Evolutionary conservation across 2,888 invertebrate species (phyloP).

Genomic region (Acanthosepion lycidas): DNA sequence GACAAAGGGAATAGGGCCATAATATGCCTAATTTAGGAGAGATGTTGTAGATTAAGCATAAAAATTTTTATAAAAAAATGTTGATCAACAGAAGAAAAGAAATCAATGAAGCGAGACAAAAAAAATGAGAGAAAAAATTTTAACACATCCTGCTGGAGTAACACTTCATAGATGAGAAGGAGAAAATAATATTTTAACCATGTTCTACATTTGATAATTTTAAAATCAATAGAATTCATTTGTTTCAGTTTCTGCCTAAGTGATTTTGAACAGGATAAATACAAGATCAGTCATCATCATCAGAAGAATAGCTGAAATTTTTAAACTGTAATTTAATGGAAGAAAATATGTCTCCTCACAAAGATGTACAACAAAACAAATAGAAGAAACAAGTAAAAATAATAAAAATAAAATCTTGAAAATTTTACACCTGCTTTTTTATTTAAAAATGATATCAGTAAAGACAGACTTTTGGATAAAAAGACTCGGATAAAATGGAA

Average conservation of each 20-base stretch:
- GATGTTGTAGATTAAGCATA: too few species aligned
- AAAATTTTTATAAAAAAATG: too few species aligned
- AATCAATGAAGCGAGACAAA: neutral
- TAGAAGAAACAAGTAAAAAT: too few species aligned
- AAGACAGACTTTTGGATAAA: too few species aligned
- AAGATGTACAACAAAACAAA: too few species aligned
- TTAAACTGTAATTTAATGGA: neutral
- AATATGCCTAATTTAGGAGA: too few species aligned
- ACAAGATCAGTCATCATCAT: neutral
- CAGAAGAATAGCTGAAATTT: neutral
- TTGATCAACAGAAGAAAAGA: neutral
- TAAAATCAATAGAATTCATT: neutral
- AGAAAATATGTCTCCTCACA: neutral
- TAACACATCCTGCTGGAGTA: neutral
- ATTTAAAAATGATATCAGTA: too few species aligned
- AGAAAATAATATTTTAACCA: neutral
- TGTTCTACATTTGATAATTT: neutral
- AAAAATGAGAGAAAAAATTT: neutral
- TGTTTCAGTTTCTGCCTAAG: neutral
- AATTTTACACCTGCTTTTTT: too few species aligned
- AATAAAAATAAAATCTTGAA: too few species aligned
- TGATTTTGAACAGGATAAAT: neutral
- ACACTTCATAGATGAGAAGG: neutral
- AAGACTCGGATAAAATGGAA: too few species aligned
- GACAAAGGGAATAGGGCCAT: too few species aligned